These are phyloP conservation scores for Drosophila koepferae DNA, from an alignment of 2,888 invertebrate species.

Conservation along the genomic window DNA sequence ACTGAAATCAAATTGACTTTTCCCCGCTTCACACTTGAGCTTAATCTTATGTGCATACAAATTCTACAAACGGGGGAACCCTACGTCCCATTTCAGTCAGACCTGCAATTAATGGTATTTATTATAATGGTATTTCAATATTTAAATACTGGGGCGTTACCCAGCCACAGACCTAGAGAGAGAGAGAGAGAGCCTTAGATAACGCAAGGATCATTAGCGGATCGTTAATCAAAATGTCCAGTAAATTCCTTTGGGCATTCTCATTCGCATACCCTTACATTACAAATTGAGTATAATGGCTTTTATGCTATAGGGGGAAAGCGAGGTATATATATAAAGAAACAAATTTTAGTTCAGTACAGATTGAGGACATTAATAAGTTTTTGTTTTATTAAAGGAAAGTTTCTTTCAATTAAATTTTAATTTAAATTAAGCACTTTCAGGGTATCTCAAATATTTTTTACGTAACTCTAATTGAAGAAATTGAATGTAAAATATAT, in stretches of 20 bases:
- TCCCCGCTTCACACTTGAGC: conserved; percentile 51
- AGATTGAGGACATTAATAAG: no score
- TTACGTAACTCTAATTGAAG: no score
- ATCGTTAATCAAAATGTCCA: conserved; percentile 44
- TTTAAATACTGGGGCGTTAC: conserved; percentile 50
- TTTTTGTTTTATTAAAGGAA: no score
- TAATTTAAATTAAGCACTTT: no score
- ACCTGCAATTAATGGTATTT: conserved; percentile 37
- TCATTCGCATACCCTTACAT: neutral
- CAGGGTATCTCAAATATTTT: no score
- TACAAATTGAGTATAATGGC: neutral
- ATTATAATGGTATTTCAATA: conserved; percentile 42
- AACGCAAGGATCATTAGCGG: conserved; percentile 69
- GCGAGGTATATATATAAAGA: no score
- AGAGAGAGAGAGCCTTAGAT: conserved; percentile 6
- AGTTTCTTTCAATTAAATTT: no score
- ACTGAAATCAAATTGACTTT: conserved; percentile 73
- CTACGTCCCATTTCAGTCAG: conserved; percentile 12
- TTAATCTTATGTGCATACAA: conserved; percentile 59
- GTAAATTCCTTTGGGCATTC: conserved; percentile 1
- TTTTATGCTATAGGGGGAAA: neutral
- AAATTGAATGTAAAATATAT: neutral
- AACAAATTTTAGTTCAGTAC: no score
- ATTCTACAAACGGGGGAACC: conserved; percentile 48
- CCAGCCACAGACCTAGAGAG: conserved; percentile 12